Evolutionary conservation across 2,888 invertebrate species (phyloP), one percentile per base, ranked within the genome.

Genomic region (Mamestra brassicae): DNA sequence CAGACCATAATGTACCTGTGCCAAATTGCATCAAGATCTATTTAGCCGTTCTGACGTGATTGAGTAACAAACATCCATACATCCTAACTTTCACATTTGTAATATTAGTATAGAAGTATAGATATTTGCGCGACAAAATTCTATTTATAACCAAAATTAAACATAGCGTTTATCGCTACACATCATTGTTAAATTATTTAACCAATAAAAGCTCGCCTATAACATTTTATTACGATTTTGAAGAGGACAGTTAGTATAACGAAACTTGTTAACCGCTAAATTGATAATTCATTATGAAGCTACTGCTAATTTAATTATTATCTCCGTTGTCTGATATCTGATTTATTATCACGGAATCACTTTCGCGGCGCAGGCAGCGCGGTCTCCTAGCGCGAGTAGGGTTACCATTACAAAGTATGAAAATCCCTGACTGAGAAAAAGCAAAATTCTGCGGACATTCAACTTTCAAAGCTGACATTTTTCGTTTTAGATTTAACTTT

Each of bases 261-360:
- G 34, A 45, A 45, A 36, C 26, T 26, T 55, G 2, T 64, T 61
- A 61, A 71, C 17, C 1, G 17, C n/a, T 34, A 42, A 71, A 75
- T 68, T 67, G 11, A 77, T 78, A 76, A 74, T 76, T 72, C 54
- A 78, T 78, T 82, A 71, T 55, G 54, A 74, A 52, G 62, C 65
- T 71, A 68, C 77, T 75, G 67, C 74, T 83, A 81, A 88, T 84
- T 86, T 80, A 62, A 88, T 86, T 86, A 88, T 86, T 86, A 87
- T 78, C 78, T 76, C 83, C 77, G 74, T 81, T 77, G 89, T 89
- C 86, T 86, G 81, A 52, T 79, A 76, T 81, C 78, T 88, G 90
- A 90, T 92, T 90, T 90, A 90, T 90, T 88, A 90, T 89, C 87
- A 76, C 66, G 74, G 77, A 85, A 88, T 89, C 86, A 88, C 88